Base-by-base conservation (phyloP, 2,888 invertebrate species). In the Drosophila mettleri region DNA sequence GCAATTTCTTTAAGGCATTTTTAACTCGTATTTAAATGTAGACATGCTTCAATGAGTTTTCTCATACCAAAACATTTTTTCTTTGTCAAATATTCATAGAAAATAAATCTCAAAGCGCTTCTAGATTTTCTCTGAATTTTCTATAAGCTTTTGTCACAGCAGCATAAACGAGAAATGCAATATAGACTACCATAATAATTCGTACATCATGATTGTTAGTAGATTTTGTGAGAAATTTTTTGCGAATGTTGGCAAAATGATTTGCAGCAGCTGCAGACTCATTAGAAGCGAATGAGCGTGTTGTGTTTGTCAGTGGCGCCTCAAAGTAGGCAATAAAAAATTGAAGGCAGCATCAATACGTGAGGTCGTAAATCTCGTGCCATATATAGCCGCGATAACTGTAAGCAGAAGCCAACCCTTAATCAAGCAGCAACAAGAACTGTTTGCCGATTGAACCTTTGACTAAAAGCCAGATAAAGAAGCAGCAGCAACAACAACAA, bases 381-480 rank as follows among this genome's bases (percentile, higher is more conserved):
- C 64, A 61, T 59, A 61, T 39, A 38, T 27, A 5, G 43, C 33
- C 41, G 33, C 41, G 43, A 54, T 36, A 45, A 27, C 31, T 14
- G 34, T 48, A 27, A 49, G 41, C 49, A 39, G 41, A 24, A 77
- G 45, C 73, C 74, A 78, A 52, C 75, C 75, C 75, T 59, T 75
- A 75, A 75, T 78, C 71, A 64, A 69, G 68, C 67, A 72, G 79
- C 74, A 78, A 58, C 61, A 51, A 49, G 46, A 64, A 53, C 51
- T 61, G 52, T 61, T 67, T 57, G 46, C 36, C 84, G 67, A 77
- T 80, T 83, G 77, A 83, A 81, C 80, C 69, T 79, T 80, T 80
- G 86, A 69, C 83, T 80, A 86, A 64, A 77, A 85, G 10, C 83
- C 76, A 82, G 83, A 88, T 82, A 83, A 88, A 85, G 78, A 79